Evolutionary conservation across 1,140 invertebrate genomes (phyloP).

Genomic region (Temnothorax nylanderi): DNA sequence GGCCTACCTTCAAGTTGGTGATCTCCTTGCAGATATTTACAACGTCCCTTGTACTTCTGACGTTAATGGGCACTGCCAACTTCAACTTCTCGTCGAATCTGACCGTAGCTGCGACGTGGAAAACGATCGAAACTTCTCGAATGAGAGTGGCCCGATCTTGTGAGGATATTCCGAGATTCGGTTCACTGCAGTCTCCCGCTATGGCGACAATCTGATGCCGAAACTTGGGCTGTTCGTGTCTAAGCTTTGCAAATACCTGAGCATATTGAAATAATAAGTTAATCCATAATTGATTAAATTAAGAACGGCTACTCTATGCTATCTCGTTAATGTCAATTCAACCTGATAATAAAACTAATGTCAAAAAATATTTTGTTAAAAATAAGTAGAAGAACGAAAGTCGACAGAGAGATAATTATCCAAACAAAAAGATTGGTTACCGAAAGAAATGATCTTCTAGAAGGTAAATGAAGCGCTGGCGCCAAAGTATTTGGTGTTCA

Average conservation of each 20-base stretch:
- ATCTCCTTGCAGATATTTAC: constrained; percentile 89
- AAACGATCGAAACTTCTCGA: constrained; percentile 89
- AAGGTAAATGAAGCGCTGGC: background rate
- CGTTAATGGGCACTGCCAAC: constrained; percentile 89
- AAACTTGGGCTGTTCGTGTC: constrained; percentile 87
- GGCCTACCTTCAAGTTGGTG: constrained; percentile 87
- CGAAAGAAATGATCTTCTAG: background rate
- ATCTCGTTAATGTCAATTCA: background rate
- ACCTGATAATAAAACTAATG: background rate
- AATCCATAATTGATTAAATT: background rate
- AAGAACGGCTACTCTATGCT: background rate
- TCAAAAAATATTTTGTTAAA: background rate
- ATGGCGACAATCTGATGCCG: constrained; percentile 88
- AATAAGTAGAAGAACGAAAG: background rate
- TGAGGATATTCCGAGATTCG: constrained; percentile 85
- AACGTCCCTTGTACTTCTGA: constrained; percentile 88
- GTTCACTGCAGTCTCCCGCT: constrained; percentile 86
- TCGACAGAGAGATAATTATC: background rate
- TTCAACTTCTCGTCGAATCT: constrained; percentile 90
- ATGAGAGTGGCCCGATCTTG: constrained; percentile 82
- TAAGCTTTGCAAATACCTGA: constrained; percentile 87
- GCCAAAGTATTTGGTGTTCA: background rate
- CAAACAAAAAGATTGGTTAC: background rate
- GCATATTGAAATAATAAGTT: constrained; percentile 21
- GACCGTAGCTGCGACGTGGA: constrained; percentile 90